Percentiles rank a stretch among this genome's conserved stretches.
These are phyloP conservation scores for Polydesmus complanatus DNA, from an alignment of 2,888 invertebrate species.

Conservation along the genomic window DNA sequence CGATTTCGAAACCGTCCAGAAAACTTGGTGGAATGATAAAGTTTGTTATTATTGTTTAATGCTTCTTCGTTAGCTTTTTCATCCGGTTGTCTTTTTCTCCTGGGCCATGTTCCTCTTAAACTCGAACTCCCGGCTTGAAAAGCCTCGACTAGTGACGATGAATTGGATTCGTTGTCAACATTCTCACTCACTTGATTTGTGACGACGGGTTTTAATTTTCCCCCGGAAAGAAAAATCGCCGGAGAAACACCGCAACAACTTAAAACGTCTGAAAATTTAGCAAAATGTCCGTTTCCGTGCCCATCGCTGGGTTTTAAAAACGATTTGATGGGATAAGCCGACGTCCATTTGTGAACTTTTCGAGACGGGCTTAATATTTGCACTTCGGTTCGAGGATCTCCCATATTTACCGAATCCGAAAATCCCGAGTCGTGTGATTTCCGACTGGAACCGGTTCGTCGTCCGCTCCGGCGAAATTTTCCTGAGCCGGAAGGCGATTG, in stretches of 20 bases:
- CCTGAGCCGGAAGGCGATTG: conserved; percentile 11
- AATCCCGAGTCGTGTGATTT: conserved; percentile 68
- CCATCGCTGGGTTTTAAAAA: conserved; percentile 2
- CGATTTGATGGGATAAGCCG: conserved; percentile 6
- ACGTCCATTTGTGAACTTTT: conserved; percentile 5
- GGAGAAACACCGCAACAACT: conserved; percentile 2
- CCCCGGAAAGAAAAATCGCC: neutral
- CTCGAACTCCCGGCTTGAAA: too few relatives aligned
- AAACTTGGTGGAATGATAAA: neutral
- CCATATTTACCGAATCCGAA: conserved; percentile 50
- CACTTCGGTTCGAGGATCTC: neutral
- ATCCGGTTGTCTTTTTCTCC: conserved; percentile 7
- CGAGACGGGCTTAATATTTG: neutral
- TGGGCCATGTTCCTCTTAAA: neutral
- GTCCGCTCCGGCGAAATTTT: conserved; percentile 36
- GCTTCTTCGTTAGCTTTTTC: neutral
- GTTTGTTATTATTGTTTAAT: neutral
- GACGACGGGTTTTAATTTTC: neutral
- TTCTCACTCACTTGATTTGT: neutral
- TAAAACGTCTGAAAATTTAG: conserved; percentile 5
- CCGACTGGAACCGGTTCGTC: conserved; percentile 39
- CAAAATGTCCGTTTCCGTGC: neutral
- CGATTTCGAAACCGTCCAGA: neutral
- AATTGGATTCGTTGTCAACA: neutral
- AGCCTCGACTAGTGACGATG: neutral